Conservation (phyloP, 2,888 invertebrate species). For the Spilosoma lubricipeda region DNA sequence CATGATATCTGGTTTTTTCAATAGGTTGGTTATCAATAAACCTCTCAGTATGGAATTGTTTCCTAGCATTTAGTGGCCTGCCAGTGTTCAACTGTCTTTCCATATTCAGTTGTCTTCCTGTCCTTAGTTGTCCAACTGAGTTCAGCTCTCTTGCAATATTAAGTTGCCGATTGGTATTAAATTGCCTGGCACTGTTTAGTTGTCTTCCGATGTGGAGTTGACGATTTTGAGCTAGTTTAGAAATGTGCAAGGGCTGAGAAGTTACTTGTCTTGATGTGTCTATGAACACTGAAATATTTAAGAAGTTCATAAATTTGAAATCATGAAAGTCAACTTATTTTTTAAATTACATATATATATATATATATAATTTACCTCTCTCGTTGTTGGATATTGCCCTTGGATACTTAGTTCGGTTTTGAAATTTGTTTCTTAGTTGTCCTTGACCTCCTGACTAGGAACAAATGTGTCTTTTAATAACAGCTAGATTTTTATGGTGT, state of each 20-base stretch:
- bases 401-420: conserved; percentile 57
- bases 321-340: neutral
- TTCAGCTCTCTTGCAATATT: conserved; percentile 6
- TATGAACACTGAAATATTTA: conserved; percentile 66
- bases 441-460: conserved; percentile 50
- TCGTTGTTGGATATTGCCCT: conserved; percentile 60
- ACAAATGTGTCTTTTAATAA: conserved; percentile 10
- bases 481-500: neutral
- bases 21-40: conserved; percentile 65
- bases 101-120: conserved; percentile 12
- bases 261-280: conserved; percentile 80
- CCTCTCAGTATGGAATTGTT: conserved; percentile 5
- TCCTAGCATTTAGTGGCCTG: conserved; percentile 5
- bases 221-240: conserved; percentile 47
- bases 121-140: conserved; percentile 37
- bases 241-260: conserved; percentile 63
- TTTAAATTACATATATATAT: neutral
- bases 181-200: conserved; percentile 6
- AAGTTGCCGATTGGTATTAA: conserved; percentile 10
- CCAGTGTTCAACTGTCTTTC: conserved; percentile 5
- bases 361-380: conserved; percentile 58
- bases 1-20: conserved; percentile 57
- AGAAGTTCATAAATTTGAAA: neutral
- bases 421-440: conserved; percentile 54
- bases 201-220: conserved; percentile 59